A percentile compares a stretch with the other conserved stretches of the same genome.
Conservation (phyloP, 2,113 vertebrate genomes). For the Sporophila hypoxantha region DNA sequence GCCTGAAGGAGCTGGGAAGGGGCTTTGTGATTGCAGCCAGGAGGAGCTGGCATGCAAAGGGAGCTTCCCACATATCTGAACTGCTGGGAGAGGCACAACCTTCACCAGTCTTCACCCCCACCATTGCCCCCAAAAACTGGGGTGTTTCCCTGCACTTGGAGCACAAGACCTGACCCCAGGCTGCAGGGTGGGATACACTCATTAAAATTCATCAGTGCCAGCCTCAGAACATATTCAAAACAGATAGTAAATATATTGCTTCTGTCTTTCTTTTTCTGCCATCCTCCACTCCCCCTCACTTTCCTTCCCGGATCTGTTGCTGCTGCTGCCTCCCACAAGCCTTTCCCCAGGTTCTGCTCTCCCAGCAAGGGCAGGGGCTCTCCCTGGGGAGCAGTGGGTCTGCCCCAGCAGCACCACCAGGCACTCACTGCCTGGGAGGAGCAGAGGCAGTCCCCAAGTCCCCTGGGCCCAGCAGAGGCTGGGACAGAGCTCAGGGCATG, state of each 20-base stretch:
- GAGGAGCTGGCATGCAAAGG: background rate
- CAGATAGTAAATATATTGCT: background rate
- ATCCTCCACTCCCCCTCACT: background rate
- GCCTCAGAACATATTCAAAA: background rate
- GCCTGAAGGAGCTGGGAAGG: background rate
- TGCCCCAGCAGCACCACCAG: background rate
- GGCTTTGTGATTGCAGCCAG: background rate
- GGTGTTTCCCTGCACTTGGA: background rate
- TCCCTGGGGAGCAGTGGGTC: background rate
- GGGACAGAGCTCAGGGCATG: background rate
- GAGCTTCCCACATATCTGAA: fast-evolving
- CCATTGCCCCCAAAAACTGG: background rate
- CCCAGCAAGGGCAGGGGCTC: background rate
- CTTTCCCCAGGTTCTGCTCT: background rate
- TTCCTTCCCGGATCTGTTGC: background rate
- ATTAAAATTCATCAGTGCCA: background rate
- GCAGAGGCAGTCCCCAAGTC: background rate
- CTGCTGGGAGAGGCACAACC: background rate
- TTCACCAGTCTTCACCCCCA: background rate
- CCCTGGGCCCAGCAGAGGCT: background rate
- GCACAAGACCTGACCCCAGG: background rate
- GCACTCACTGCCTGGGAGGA: background rate
- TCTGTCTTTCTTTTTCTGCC: background rate
- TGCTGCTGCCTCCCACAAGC: background rate
- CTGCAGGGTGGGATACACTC: background rate